Conservation (phyloP, 1,140 invertebrate genomes). For the Drosophila equinoxialis region DNA sequence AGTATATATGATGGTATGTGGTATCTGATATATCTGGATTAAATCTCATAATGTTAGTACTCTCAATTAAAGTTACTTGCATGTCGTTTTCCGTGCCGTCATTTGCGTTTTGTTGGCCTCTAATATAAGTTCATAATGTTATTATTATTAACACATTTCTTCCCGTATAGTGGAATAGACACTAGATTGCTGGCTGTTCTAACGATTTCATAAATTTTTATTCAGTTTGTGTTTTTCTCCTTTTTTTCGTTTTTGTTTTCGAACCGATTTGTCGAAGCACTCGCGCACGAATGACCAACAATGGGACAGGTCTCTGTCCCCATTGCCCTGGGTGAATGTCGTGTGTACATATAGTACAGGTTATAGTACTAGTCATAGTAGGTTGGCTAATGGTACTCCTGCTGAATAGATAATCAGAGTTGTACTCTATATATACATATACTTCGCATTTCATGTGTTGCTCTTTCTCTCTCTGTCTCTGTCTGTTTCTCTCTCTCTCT, state of each 20-base stretch:
- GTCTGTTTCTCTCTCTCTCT: too few relatives aligned
- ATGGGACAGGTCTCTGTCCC: conserved; percentile 14
- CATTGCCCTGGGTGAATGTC: conserved; percentile 17
- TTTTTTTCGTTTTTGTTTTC: neutral
- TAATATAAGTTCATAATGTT: neutral
- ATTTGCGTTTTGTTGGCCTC: too few relatives aligned
- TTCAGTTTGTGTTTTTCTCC: too few relatives aligned
- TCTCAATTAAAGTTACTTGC: conserved; percentile 28
- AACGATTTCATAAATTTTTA: conserved; percentile 9
- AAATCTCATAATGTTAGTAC: conserved; percentile 16
- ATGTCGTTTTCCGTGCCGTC: conserved; percentile 24
- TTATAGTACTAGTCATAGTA: neutral
- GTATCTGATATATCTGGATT: neutral
- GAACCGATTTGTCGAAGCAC: conserved; percentile 46
- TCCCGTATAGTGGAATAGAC: conserved; percentile 22
- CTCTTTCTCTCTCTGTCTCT: conserved; percentile 16
- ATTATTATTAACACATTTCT: conserved; percentile 38
- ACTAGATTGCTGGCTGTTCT: neutral
- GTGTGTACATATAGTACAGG: conserved; percentile 1
- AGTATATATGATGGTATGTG: neutral
- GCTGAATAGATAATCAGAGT: conserved; percentile 48
- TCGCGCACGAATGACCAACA: conserved; percentile 63
- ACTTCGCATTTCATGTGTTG: conserved; percentile 15
- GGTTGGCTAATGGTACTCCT: conserved; percentile 36
- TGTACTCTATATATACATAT: conserved; percentile 5